Base-by-base conservation (phyloP, 2,888 invertebrate species). In the Eledona agricola region DNA sequence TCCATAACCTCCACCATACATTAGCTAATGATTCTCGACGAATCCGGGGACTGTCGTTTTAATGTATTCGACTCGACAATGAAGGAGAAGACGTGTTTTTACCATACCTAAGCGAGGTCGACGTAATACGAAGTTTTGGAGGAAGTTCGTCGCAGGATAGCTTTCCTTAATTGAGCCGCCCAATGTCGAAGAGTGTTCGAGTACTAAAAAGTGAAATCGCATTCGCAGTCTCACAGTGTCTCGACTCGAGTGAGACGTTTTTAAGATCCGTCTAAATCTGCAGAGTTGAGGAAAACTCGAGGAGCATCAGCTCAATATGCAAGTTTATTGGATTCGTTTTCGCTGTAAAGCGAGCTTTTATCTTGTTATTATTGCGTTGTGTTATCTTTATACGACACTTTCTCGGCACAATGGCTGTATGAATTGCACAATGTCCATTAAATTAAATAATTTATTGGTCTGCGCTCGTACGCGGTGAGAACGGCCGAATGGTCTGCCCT, bases 1-100 rank as follows among this genome's bases (percentile, higher is more conserved):
- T 51, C 43, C 37, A 50, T 54, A 45, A 50, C 50, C 31, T 37
- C 34, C 31, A 25, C 17, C 26, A 11, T 45, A 49, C 38, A 51
- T 50, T 56, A 52, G 49, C 49, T 56, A 52, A 52, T 56, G 52
- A 52, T 37, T 49, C 29, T 49, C 38, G 38, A 37, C 37, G 35
- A 31, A 22, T 17, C 31, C 32, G 34, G 19, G 34, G 32, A 40
- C 28, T 52, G 31, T 52, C 26, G 20, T 32, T 42, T 45, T 35
- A 35, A 45, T 22, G 23, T 37, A 40, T 22, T 17, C 17, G 16
- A 51, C 32, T 11, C 12, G 29, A 28, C 15, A 35, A 29, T 6
- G 34, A 43, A 51, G 34, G 37, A 43, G 37, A 43, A 23, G 35
- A 40, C 35, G 43, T 35, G 29, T 22, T 25, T 26, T 50, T 11